phyloP scores from a whole-genome alignment of 1,140 invertebrate species.

The Drosophila parabipectinata region DNA sequence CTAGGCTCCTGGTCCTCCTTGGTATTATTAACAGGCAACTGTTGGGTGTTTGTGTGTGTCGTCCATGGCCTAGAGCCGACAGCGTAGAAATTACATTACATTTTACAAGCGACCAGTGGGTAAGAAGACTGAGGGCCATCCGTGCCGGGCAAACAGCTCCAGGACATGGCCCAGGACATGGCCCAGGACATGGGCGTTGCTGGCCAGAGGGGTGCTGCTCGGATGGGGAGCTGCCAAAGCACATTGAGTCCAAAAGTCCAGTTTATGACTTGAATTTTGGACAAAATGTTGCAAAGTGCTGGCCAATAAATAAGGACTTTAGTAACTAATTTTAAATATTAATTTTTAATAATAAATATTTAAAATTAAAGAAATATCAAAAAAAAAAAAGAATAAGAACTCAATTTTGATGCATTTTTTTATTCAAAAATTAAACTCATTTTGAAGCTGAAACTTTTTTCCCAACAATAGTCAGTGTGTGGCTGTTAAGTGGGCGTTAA shows the following conservation, averaged over 20 bases:
- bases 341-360: not conserved
- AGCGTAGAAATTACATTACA: constrained; percentile 67
- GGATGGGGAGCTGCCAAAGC: not conserved
- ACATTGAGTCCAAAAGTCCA: not conserved
- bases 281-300: not conserved
- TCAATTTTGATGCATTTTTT: not conserved
- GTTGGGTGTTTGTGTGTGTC: constrained; percentile 15
- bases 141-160: constrained; percentile 36
- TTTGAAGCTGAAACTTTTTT: not conserved
- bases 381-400: not conserved
- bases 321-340: not conserved
- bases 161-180: not conserved
- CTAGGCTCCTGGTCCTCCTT: not conserved
- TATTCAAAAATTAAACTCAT: not conserved
- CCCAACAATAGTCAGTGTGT: not conserved
- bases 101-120: constrained; percentile 50
- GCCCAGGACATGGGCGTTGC: not conserved
- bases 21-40: constrained; percentile 41
- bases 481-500: constrained; percentile 1
- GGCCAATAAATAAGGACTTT: not conserved
- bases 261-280: not conserved
- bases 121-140: constrained; percentile 9
- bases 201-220: not conserved
- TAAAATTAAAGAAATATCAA: not conserved
- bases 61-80: constrained; percentile 54